phyloP scores from a whole-genome alignment of 2,888 invertebrate genomes.

The Digitonthophagus gazella region DNA sequence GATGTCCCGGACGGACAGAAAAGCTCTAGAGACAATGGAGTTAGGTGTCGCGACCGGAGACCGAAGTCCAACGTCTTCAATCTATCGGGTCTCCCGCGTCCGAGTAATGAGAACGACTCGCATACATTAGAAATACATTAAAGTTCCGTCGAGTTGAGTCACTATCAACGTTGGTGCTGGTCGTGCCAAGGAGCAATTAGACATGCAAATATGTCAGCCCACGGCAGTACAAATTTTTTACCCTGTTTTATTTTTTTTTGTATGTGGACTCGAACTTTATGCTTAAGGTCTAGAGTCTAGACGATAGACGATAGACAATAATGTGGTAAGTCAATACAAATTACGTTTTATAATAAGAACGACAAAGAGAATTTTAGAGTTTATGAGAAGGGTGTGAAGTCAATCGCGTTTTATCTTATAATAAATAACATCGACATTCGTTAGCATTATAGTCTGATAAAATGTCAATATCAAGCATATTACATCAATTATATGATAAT shows the following conservation, averaged over 20 bases:
- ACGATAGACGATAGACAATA: too few relatives aligned
- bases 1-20: not conserved
- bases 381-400: too few relatives aligned
- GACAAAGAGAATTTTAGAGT: too few relatives aligned
- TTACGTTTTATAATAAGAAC: too few relatives aligned
- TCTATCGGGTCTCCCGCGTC: not conserved
- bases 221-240: not conserved
- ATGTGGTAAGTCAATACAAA: too few relatives aligned
- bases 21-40: not conserved
- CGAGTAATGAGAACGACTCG: not conserved
- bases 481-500: not conserved
- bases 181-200: not conserved
- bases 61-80: not conserved
- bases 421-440: too few relatives aligned
- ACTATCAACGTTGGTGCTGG: not conserved
- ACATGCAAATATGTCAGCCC: not conserved
- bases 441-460: too few relatives aligned
- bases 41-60: not conserved
- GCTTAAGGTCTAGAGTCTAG: too few relatives aligned
- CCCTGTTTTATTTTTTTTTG: too few relatives aligned
- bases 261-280: too few relatives aligned
- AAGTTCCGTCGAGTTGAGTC: not conserved
- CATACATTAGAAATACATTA: not conserved
- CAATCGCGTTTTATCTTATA: too few relatives aligned
- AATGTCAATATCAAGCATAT: not conserved